Conservation (phyloP, 2,888 invertebrate species). For the Rambutsinella grinnellia region DNA sequence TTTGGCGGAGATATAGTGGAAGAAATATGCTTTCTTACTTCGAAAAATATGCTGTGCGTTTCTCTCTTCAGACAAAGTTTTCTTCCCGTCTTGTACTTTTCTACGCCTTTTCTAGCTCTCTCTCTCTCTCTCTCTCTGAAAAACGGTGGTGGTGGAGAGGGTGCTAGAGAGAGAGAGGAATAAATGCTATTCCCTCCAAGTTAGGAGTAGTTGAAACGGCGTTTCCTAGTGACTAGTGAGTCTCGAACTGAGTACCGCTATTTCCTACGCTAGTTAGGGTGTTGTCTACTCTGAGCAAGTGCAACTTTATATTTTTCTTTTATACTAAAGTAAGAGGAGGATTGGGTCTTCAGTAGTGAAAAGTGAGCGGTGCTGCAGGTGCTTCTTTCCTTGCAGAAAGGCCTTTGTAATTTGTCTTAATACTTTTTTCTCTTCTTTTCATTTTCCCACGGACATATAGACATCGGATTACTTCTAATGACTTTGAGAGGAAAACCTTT, state of each 20-base stretch:
- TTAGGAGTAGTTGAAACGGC: too few species aligned
- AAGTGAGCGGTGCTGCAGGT: conserved; percentile 61
- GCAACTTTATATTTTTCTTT: conserved; percentile 34
- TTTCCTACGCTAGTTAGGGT: conserved; percentile 27
- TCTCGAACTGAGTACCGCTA: background rate
- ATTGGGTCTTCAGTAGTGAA: conserved; percentile 58
- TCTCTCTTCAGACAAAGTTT: conserved; percentile 7
- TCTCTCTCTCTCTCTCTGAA: conserved; percentile 18
- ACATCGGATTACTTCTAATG: conserved; percentile 13
- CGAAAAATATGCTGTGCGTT: conserved; percentile 7
- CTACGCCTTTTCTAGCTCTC: conserved; percentile 13
- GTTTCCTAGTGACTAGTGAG: background rate
- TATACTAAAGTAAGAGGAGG: conserved; percentile 47
- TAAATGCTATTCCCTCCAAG: conserved; percentile 3
- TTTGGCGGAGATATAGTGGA: background rate
- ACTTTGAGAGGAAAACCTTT: too few species aligned
- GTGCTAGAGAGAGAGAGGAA: conserved; percentile 28
- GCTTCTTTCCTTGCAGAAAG: conserved; percentile 50
- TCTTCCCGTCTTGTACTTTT: conserved; percentile 16
- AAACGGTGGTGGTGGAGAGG: conserved; percentile 14
- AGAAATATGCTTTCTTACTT: conserved; percentile 17
- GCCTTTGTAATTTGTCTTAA: conserved; percentile 57
- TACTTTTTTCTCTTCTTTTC: conserved; percentile 53
- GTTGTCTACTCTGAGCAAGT: conserved; percentile 57
- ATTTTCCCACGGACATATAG: conserved; percentile 51